These are phyloP conservation scores for Ecliptopera silaceata DNA, from an alignment of 2,888 invertebrate species.

Conservation along the genomic window DNA sequence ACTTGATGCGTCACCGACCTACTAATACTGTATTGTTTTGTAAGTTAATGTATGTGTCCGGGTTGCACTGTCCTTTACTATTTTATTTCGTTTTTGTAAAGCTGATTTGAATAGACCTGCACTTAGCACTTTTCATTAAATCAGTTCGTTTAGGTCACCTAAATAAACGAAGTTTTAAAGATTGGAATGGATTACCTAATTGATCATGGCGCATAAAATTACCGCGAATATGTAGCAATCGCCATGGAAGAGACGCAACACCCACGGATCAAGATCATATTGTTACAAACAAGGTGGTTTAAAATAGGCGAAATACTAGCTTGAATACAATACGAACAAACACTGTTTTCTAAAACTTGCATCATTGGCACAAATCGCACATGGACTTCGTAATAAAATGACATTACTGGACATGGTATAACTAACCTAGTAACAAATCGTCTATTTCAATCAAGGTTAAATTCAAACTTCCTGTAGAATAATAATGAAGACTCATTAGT, in stretches of 20 bases:
- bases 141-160: neutral
- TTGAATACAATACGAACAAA: no score
- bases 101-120: slow-evolving; percentile 40
- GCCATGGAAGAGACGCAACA: slow-evolving; percentile 44
- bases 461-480: slow-evolving; percentile 25
- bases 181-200: no score
- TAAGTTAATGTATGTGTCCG: slow-evolving; percentile 54
- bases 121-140: slow-evolving; percentile 15
- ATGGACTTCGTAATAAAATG: neutral
- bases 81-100: slow-evolving; percentile 56
- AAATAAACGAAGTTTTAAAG: no score
- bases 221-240: slow-evolving; percentile 59
- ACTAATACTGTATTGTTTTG: slow-evolving; percentile 50
- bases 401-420: neutral
- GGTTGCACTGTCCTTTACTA: slow-evolving; percentile 55
- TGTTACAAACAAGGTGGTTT: slow-evolving; percentile 40
- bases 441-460: slow-evolving; percentile 22
- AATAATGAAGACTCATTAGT: slow-evolving; percentile 20
- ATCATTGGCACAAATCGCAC: slow-evolving; percentile 1
- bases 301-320: slow-evolving; percentile 28
- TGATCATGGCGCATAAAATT: slow-evolving; percentile 59
- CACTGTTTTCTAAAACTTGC: slow-evolving; percentile 12
- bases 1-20: slow-evolving; percentile 55
- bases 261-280: slow-evolving; percentile 47
- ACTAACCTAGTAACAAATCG: slow-evolving; percentile 2